These are phyloP conservation scores for Erebia aethiops DNA, from an alignment of 2,888 invertebrate genomes.

Conservation along the genomic window DNA sequence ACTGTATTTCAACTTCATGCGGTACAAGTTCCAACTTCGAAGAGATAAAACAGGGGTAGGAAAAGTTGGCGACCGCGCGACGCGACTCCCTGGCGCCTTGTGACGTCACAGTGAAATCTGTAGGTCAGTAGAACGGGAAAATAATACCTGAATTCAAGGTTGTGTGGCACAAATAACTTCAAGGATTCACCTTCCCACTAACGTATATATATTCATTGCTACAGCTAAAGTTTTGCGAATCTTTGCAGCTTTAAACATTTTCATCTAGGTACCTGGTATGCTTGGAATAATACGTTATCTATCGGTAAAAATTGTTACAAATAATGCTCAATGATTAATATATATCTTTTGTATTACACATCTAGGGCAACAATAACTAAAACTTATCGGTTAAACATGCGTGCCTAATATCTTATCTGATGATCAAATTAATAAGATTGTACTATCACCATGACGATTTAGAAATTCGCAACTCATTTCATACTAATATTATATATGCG, in stretches of 20 bases:
- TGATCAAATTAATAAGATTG: too few species aligned
- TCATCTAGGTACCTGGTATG: neutral
- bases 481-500: too few species aligned
- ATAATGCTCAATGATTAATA: neutral
- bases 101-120: conserved; percentile 64
- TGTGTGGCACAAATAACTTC: conserved; percentile 35
- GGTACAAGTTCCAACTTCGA: conserved; percentile 26
- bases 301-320: neutral
- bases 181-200: conserved; percentile 29
- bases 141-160: conserved; percentile 59
- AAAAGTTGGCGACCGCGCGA: conserved; percentile 47
- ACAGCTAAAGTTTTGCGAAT: neutral
- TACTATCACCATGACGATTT: too few species aligned
- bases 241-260: neutral
- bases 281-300: too few species aligned
- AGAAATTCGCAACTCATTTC: too few species aligned
- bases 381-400: too few species aligned
- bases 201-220: conserved; percentile 17
- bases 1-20: conserved; percentile 14
- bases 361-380: too few species aligned
- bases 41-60: conserved; percentile 36
- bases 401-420: too few species aligned
- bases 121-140: conserved; percentile 60
- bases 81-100: conserved; percentile 57
- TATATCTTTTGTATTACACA: neutral